phyloP scores from a whole-genome alignment of 2,888 invertebrate genomes.

The Ennomos erosarius region DNA sequence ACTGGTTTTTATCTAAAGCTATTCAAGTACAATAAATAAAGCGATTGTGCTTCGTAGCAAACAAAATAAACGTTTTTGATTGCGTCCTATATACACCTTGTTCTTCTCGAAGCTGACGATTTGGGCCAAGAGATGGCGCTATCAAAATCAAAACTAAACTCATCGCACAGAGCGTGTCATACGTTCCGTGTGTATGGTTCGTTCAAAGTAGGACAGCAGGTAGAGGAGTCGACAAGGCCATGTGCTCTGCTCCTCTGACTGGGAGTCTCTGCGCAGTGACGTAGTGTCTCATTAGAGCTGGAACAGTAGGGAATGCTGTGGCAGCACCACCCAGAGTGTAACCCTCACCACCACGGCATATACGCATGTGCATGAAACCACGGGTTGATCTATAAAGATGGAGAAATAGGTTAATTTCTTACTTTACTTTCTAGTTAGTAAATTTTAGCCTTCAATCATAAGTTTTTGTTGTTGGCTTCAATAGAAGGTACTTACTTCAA shows the following conservation, averaged over 20 bases:
- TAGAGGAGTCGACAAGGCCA: slow-evolving; percentile 96
- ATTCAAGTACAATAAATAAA: slow-evolving; percentile 57
- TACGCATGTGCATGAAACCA: slow-evolving; percentile 99
- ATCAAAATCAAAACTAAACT: slow-evolving; percentile 18
- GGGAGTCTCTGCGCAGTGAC: slow-evolving; percentile 95
- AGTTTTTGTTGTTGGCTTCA: too few species aligned
- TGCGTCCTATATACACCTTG: slow-evolving; percentile 50
- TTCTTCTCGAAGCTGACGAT: slow-evolving; percentile 32
- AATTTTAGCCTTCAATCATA: too few species aligned
- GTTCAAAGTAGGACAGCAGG: slow-evolving; percentile 91
- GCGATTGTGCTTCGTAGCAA: slow-evolving; percentile 56
- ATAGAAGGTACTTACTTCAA: slow-evolving; percentile 90
- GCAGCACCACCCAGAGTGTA: slow-evolving; percentile 97
- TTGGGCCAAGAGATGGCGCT: slow-evolving; percentile 24
- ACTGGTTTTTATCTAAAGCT: slow-evolving; percentile 69
- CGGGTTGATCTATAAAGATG: slow-evolving; percentile 91
- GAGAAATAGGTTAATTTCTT: slow-evolving; percentile 11
- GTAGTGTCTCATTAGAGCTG: slow-evolving; percentile 98
- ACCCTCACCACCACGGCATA: slow-evolving; percentile 92
- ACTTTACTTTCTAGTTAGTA: too few species aligned
- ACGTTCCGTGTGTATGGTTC: slow-evolving; percentile 29
- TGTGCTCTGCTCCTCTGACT: slow-evolving; percentile 97
- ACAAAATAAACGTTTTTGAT: slow-evolving; percentile 41
- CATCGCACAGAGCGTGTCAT: slow-evolving; percentile 25
- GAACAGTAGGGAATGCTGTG: slow-evolving; percentile 95